A percentile compares a stretch with the other conserved stretches of the same genome.
These are phyloP conservation scores for Cephus cinctus DNA, from an alignment of 1,140 invertebrate species.

Conservation along the genomic window DNA sequence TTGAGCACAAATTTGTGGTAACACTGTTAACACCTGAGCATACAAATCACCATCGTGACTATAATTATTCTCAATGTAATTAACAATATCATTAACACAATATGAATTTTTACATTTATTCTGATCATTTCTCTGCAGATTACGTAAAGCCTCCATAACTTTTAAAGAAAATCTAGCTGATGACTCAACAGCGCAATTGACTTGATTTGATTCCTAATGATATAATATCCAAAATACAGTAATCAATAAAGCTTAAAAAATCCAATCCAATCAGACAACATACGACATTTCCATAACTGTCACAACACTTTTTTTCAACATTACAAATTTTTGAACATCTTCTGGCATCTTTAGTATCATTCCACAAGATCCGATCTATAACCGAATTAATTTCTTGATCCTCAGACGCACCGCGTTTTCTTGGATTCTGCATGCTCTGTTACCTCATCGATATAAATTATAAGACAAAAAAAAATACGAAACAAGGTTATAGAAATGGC, in stretches of 20 bases:
- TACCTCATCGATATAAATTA: no score
- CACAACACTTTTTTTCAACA: neutral
- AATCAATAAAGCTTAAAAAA: neutral
- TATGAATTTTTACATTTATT: constrained; percentile 8
- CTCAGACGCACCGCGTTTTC: no score
- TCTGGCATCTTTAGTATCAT: neutral
- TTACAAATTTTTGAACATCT: neutral
- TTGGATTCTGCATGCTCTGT: no score
- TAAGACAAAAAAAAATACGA: no score
- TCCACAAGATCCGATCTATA: constrained; percentile 8
- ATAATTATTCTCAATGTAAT: constrained; percentile 29
- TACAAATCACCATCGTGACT: constrained; percentile 32
- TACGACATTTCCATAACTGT: no score
- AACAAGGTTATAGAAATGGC: no score
- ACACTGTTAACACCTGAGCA: constrained; percentile 33
- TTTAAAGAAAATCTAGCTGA: constrained; percentile 31
- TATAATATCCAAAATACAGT: neutral
- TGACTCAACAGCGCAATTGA: constrained; percentile 13
- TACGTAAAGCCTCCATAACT: constrained; percentile 36
- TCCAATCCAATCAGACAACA: neutral
- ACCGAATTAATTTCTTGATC: no score
- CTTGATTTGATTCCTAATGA: neutral
- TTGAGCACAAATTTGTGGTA: constrained; percentile 31
- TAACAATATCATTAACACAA: constrained; percentile 24
- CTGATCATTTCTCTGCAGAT: constrained; percentile 8